Conservation (phyloP, 2,113 vertebrate genomes). For the Istiophorus platypterus region DNA sequence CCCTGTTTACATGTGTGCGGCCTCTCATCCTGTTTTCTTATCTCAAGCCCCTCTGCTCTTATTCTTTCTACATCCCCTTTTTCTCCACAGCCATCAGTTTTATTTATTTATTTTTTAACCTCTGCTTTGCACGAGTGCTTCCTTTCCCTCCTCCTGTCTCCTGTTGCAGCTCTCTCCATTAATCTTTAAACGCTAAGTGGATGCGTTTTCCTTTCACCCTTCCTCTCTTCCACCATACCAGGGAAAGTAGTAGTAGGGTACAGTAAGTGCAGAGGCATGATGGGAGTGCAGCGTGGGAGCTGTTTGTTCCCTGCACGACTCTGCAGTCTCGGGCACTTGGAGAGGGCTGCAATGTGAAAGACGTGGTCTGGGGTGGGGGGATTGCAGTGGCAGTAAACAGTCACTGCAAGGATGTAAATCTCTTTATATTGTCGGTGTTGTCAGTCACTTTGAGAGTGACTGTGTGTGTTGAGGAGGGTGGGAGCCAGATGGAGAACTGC, state of each 20-base stretch:
- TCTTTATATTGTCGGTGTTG: background rate
- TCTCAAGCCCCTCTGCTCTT: background rate
- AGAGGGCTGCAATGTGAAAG: background rate
- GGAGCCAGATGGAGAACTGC: too few relatives aligned
- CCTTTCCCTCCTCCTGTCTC: slow-evolving; percentile 11
- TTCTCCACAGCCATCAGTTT: background rate
- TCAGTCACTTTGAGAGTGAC: background rate
- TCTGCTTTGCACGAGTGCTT: background rate
- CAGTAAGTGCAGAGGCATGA: slow-evolving; percentile 26
- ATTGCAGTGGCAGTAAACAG: background rate
- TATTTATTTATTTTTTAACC: background rate
- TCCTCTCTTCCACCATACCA: background rate
- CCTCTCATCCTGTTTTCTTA: slow-evolving; percentile 1
- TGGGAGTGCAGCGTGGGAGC: slow-evolving; percentile 18
- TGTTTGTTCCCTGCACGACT: background rate
- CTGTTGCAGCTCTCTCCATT: slow-evolving; percentile 22
- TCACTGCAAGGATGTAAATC: slow-evolving; percentile 8
- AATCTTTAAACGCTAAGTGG: slow-evolving; percentile 41
- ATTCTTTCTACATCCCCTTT: background rate
- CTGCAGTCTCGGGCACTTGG: background rate
- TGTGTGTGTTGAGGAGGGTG: background rate
- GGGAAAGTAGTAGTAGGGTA: slow-evolving; percentile 8
- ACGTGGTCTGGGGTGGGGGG: slow-evolving; percentile 10
- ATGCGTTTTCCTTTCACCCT: slow-evolving; percentile 7
- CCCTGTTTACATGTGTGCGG: background rate